phyloP scores from a whole-genome alignment of 2,888 invertebrate genomes.

The Dioctria rufipes region DNA sequence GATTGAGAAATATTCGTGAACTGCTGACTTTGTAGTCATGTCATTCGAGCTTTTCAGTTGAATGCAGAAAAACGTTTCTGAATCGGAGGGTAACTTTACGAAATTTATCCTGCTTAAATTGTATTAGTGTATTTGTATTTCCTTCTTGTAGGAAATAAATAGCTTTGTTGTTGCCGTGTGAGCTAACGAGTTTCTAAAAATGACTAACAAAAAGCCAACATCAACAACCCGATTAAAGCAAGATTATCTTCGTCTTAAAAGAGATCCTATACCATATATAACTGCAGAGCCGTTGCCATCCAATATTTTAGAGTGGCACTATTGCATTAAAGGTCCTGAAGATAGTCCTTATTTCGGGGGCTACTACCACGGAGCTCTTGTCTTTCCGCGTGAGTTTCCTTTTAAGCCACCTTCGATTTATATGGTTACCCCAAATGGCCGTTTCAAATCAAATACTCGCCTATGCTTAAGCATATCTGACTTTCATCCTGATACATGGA shows the following conservation, averaged over 20 bases:
- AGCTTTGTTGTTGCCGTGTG: too few species aligned
- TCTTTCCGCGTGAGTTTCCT: slow-evolving; percentile 94
- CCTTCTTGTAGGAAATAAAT: too few species aligned
- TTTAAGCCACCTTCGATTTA: slow-evolving; percentile 96
- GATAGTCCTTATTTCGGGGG: slow-evolving; percentile 93
- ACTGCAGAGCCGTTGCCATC: slow-evolving; percentile 92
- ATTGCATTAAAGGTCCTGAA: slow-evolving; percentile 94
- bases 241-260: slow-evolving; percentile 91
- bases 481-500: slow-evolving; percentile 86
- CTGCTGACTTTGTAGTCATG: too few species aligned
- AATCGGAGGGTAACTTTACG: too few species aligned
- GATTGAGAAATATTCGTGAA: too few species aligned
- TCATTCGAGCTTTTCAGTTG: too few species aligned
- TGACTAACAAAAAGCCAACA: slow-evolving; percentile 40
- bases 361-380: slow-evolving; percentile 89
- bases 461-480: slow-evolving; percentile 87
- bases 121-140: too few species aligned
- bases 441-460: slow-evolving; percentile 87
- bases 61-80: too few species aligned
- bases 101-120: too few species aligned
- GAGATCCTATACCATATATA: slow-evolving; percentile 94
- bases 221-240: slow-evolving; percentile 88
- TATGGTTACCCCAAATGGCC: slow-evolving; percentile 96
- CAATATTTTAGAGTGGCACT: slow-evolving; percentile 96
- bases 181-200: neutral